These are phyloP conservation scores for Andricus grossulariae DNA, from an alignment of 1,140 invertebrate species.

Conservation along the genomic window DNA sequence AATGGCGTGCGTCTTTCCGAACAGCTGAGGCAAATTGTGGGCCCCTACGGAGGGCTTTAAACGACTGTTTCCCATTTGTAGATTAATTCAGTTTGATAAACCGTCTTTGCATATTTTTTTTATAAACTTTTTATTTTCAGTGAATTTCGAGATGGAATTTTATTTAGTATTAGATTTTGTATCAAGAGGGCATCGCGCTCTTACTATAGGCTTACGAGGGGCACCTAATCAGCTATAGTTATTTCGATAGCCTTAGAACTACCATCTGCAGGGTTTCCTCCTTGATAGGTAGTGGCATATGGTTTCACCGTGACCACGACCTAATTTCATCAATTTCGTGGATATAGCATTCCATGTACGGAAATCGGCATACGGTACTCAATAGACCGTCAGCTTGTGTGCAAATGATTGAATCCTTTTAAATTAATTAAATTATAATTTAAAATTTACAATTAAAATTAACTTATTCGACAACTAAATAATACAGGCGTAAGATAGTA, in stretches of 20 bases:
- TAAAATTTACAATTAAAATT: no score
- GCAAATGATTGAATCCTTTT: not conserved
- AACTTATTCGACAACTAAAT: no score
- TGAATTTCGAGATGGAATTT: no score
- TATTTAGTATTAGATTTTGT: not conserved
- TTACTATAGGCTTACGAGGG: not conserved
- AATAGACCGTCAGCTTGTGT: not conserved
- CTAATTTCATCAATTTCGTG: constrained; percentile 21
- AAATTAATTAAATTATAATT: not conserved
- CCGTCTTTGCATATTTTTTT: no score
- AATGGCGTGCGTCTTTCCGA: no score
- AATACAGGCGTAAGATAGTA: no score
- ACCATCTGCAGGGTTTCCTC: constrained; percentile 22
- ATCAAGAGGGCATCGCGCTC: not conserved
- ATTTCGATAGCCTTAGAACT: constrained; percentile 2
- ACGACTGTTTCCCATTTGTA: not conserved
- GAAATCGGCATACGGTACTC: not conserved
- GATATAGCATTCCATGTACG: not conserved
- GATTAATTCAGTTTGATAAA: no score
- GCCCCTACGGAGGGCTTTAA: not conserved
- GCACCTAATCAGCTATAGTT: constrained; percentile 11
- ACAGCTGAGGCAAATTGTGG: no score
- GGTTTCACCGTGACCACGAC: constrained; percentile 12
- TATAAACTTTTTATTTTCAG: no score
- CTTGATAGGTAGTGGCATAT: constrained; percentile 12